Conservation (phyloP, 2,113 vertebrate genomes). For the Nothobranchius furzeri region DNA sequence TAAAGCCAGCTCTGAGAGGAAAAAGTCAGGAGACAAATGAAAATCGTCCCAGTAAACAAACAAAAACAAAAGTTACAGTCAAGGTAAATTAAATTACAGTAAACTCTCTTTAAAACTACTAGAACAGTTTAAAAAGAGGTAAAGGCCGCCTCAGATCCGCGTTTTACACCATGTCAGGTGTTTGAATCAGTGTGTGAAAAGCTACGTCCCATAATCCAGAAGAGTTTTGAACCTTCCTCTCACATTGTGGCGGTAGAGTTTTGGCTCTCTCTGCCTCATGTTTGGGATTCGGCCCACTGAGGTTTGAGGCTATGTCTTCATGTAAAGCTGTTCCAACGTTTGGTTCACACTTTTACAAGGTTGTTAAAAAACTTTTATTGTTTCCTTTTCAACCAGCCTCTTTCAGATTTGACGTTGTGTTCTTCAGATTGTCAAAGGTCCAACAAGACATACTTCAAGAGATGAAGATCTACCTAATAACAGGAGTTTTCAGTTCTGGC, state of each 20-base stretch:
- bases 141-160: not conserved
- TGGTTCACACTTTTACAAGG: too few relatives aligned
- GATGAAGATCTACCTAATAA: too few relatives aligned
- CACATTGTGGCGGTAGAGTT: not conserved
- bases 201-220: too few relatives aligned
- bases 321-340: not conserved
- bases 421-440: too few relatives aligned
- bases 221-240: not conserved
- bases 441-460: too few relatives aligned
- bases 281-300: not conserved
- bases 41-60: constrained; percentile 57
- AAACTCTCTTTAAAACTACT: not conserved
- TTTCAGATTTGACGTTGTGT: not conserved
- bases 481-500: too few relatives aligned
- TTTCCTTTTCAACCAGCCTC: not conserved
- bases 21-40: constrained; percentile 33
- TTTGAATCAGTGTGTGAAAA: not conserved
- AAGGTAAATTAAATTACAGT: not conserved
- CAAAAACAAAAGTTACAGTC: constrained; percentile 33
- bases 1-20: constrained; percentile 68
- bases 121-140: not conserved
- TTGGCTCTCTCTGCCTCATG: not conserved
- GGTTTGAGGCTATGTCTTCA: not conserved
- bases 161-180: not conserved
- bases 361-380: not conserved